Evolutionary conservation across 1,140 invertebrate genomes (phyloP), one percentile per base, ranked within the genome.

Genomic region (Phymorhynchus buccinoides): DNA sequence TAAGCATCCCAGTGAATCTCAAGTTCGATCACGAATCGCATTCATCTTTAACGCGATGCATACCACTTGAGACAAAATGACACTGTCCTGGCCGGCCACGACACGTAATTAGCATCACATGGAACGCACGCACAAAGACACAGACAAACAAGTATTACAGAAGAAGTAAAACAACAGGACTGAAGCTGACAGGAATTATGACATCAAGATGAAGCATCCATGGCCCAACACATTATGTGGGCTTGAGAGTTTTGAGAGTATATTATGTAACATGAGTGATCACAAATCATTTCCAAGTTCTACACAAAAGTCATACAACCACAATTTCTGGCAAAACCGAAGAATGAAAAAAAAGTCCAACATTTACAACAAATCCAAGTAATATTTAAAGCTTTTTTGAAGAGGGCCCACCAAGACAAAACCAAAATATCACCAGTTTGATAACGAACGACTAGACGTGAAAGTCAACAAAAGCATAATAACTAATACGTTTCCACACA

Each of bases 361-460:
- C 35, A 71, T 35, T n/a, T n/a, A n/a, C n/a, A n/a, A 27, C 30
- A 35, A 71, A 14, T 71, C 9, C n/a, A 32, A 71, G 14, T 4
- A 3, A 71, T 71, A 35, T 12, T 71, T 71, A 75, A 75, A 75
- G 73, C 73, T 75, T 16, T 41, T 37, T n/a, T n/a, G n/a, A n/a
- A n/a, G 18, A 73, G 35, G 30, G 35, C 2, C 9, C 35, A 35
- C n/a, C 35, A 35, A 75, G 56, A 22, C n/a, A 16, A 75, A 27
- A 41, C 32, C 18, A 27, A 35, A 41, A 41, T 75, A 75, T 75
- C 73, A 75, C 73, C 73, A 75, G 73, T 75, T 35, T 41, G 73
- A 35, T 41, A 41, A 41, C 7, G 22, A 75, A 75, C 37, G 73
- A 75, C 73, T 75, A 75, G 73, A 41, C 6, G 14, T n/a, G 37